These are phyloP conservation scores for Onchidella celtica DNA, from an alignment of 2,888 invertebrate genomes.

Conservation along the genomic window DNA sequence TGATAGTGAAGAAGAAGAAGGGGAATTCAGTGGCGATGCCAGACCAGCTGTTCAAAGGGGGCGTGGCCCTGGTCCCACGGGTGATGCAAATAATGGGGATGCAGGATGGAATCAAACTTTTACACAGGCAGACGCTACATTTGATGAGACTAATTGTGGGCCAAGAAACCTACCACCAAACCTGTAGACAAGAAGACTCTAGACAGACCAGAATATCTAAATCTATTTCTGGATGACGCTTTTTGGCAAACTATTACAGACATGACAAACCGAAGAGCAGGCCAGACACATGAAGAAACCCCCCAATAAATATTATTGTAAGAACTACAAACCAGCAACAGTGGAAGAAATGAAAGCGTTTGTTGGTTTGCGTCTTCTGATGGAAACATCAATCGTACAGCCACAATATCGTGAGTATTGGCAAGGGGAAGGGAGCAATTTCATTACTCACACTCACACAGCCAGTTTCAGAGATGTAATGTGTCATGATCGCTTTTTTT, in stretches of 20 bases:
- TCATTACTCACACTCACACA: constrained; percentile 43
- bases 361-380: constrained; percentile 44
- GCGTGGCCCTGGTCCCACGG: not conserved
- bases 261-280: constrained; percentile 12
- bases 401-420: constrained; percentile 47
- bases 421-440: constrained; percentile 33
- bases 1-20: no score
- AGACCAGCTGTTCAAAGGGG: no score
- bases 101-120: not conserved
- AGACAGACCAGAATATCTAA: constrained; percentile 28
- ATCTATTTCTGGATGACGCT: constrained; percentile 30
- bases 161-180: constrained; percentile 33
- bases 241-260: constrained; percentile 28
- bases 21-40: no score
- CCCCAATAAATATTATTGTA: constrained; percentile 40
- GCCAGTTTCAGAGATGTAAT: constrained; percentile 51
- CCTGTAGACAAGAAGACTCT: constrained; percentile 16
- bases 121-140: not conserved
- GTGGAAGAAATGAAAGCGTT: constrained; percentile 51
- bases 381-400: constrained; percentile 45
- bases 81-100: not conserved
- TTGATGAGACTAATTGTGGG: constrained; percentile 10
- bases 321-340: constrained; percentile 16
- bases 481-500: constrained; percentile 45
- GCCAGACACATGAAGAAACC: constrained; percentile 3